phyloP scores from a whole-genome alignment of 2,888 invertebrate genomes.

The Caenorhabditis sulstoni region DNA sequence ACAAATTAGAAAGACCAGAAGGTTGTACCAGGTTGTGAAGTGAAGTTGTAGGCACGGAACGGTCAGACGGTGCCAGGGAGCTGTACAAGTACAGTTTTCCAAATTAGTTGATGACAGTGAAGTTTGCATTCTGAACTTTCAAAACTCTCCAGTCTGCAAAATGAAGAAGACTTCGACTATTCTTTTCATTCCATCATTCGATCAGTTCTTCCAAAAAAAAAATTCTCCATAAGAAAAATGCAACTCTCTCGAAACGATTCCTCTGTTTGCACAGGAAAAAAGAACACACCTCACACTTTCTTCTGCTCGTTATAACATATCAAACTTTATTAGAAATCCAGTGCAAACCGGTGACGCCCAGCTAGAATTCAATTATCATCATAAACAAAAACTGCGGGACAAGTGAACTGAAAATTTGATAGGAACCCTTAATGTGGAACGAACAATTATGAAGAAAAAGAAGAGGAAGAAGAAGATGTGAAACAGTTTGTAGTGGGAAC shows the following conservation, averaged over 20 bases:
- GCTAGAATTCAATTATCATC: no score
- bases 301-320: not conserved
- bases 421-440: slow-evolving; percentile 8
- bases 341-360: no score
- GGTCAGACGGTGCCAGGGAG: no score
- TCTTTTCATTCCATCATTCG: no score
- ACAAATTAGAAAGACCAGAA: no score
- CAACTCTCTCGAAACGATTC: slow-evolving; percentile 18
- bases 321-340: slow-evolving; percentile 27
- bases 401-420: slow-evolving; percentile 23
- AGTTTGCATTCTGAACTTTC: not conserved
- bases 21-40: no score
- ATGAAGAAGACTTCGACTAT: not conserved
- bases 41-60: no score
- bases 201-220: no score
- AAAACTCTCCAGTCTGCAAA: not conserved
- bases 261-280: slow-evolving; percentile 11
- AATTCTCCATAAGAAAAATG: slow-evolving; percentile 17
- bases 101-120: not conserved
- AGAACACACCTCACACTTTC: slow-evolving; percentile 18
- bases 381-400: slow-evolving; percentile 2
- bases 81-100: no score
- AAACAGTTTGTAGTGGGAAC: no score
- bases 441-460: not conserved
- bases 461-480: slow-evolving; percentile 1